A percentile compares a stretch with the other conserved stretches of the same genome.
Conservation (phyloP, 2,797 vertebrate genomes). For the Carapus acus region DNA sequence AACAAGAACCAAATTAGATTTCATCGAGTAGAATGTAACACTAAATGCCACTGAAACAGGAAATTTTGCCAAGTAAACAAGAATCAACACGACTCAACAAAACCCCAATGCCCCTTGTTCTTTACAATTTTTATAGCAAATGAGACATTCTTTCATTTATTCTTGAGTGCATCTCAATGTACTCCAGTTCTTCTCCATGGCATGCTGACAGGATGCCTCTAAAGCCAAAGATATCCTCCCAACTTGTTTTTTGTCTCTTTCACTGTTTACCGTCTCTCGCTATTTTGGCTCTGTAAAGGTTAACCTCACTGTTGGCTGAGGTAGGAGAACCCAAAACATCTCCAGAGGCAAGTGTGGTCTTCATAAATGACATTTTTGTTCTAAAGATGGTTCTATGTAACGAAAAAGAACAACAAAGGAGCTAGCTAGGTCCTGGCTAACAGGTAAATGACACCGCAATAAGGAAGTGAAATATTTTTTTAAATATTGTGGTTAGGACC, state of each 20-base stretch:
- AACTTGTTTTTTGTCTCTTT: constrained; percentile 1
- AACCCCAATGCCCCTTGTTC: no score
- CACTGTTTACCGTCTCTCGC: constrained; percentile 24
- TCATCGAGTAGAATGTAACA: no score
- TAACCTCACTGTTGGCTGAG: constrained; percentile 32
- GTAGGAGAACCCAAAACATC: constrained; percentile 39
- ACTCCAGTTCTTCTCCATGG: constrained; percentile 2
- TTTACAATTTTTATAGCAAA: background rate
- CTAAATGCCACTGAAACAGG: no score
- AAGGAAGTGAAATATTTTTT: background rate
- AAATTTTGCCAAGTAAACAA: no score
- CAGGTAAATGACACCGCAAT: constrained; percentile 35
- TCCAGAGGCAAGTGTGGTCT: constrained; percentile 26
- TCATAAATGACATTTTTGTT: constrained; percentile 38
- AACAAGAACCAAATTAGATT: no score
- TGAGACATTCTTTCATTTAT: background rate
- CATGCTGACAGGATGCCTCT: constrained; percentile 13
- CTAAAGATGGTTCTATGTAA: constrained; percentile 25
- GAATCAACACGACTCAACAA: no score
- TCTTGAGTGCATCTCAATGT: background rate
- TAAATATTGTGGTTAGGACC: background rate
- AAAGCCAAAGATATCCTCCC: constrained; percentile 14
- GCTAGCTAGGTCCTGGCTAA: constrained; percentile 4
- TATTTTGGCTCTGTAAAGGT: constrained; percentile 47
- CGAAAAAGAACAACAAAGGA: constrained; percentile 18